These are phyloP conservation scores for Lasioglossum oenotherae DNA, from an alignment of 2,888 invertebrate species.

Conservation along the genomic window DNA sequence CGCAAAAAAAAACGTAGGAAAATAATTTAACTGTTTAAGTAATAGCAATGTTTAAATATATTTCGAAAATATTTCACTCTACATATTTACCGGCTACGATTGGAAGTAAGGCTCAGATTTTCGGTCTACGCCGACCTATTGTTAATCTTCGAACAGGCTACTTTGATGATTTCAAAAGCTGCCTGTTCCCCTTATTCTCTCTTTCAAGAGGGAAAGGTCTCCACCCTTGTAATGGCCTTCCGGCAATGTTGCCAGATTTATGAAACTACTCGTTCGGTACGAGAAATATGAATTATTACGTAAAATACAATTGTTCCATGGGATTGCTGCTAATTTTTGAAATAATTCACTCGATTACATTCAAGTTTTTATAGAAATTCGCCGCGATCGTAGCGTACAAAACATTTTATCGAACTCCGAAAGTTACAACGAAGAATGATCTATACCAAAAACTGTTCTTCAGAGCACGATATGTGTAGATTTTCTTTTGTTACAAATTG, in stretches of 20 bases:
- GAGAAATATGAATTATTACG: conserved; percentile 10
- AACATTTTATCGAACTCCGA: background rate
- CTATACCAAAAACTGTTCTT: background rate
- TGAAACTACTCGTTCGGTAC: conserved; percentile 33
- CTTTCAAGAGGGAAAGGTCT: conserved; percentile 68
- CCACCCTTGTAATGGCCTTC: conserved; percentile 73
- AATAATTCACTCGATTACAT: background rate
- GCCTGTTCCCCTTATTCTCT: conserved; percentile 59
- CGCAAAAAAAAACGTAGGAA: background rate
- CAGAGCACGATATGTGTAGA: background rate
- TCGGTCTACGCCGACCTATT: conserved; percentile 15
- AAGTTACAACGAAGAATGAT: background rate
- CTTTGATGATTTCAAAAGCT: conserved; percentile 60
- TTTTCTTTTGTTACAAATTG: background rate
- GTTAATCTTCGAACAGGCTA: conserved; percentile 39
- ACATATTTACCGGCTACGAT: background rate
- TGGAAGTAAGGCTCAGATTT: conserved; percentile 5
- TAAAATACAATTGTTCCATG: background rate
- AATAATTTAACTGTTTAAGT: conserved; percentile 5
- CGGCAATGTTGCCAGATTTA: conserved; percentile 75
- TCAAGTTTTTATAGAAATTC: background rate
- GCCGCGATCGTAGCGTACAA: background rate
- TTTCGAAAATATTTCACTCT: background rate
- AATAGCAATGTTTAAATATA: background rate
- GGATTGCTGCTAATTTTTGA: background rate